These are phyloP conservation scores for Chaetogeoica ovagalla DNA, from an alignment of 2,888 invertebrate species.

Conservation along the genomic window DNA sequence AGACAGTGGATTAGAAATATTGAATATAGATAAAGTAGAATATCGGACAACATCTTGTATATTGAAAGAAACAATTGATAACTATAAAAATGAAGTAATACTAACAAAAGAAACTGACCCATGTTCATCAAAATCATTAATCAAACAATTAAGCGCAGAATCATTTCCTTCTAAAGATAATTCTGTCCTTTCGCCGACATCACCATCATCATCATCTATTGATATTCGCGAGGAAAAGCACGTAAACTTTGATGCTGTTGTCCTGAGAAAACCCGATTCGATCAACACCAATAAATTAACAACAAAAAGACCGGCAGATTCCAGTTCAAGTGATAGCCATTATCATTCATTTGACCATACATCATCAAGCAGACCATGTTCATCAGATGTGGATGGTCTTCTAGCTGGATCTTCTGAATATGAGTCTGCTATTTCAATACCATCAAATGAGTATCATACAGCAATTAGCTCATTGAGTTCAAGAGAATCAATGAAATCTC, in stretches of 20 bases:
- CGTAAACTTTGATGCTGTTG: constrained; percentile 42
- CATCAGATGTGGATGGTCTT: constrained; percentile 84
- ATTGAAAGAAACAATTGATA: constrained; percentile 55
- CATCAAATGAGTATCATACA: constrained; percentile 83
- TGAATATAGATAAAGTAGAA: constrained; percentile 57
- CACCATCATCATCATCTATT: constrained; percentile 51
- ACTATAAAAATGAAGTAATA: constrained; percentile 56
- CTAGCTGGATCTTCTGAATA: constrained; percentile 69
- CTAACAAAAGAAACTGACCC: constrained; percentile 55
- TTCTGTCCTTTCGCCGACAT: constrained; percentile 49
- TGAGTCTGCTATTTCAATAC: constrained; percentile 79
- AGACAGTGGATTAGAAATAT: constrained; percentile 57
- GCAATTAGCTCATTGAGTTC: constrained; percentile 86
- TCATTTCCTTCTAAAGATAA: constrained; percentile 55
- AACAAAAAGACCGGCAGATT: constrained; percentile 67
- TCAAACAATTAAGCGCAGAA: constrained; percentile 56
- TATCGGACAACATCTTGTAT: constrained; percentile 56
- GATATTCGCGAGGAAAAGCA: constrained; percentile 52
- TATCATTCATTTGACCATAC: constrained; percentile 86
- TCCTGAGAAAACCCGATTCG: constrained; percentile 45
- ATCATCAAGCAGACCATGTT: constrained; percentile 76
- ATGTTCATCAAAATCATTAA: constrained; percentile 37
- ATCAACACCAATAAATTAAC: constrained; percentile 58
- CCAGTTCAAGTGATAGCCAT: constrained; percentile 86
- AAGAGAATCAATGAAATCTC: constrained; percentile 84